These are phyloP conservation scores for Bos indicus DNA, from an alignment of 2,113 vertebrate species.

Conservation along the genomic window DNA sequence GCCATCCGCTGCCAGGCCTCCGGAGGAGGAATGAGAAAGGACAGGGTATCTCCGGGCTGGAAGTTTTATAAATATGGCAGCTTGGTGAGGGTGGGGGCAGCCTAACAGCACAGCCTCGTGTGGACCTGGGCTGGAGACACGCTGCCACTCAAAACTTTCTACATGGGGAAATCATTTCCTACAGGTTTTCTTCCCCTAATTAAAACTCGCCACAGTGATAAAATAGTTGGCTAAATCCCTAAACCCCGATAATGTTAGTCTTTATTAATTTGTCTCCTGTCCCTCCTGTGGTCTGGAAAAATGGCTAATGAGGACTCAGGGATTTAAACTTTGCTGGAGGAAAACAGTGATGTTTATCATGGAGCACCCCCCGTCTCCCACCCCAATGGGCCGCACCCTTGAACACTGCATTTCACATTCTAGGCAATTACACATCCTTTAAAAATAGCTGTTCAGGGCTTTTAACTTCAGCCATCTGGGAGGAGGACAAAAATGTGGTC, in stretches of 20 bases:
- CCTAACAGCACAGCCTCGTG: accelerated
- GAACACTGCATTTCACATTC: slow-evolving; percentile 38
- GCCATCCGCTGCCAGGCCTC: slow-evolving; percentile 30
- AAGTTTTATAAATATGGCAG: background rate
- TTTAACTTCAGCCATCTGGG: background rate
- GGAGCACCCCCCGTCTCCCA: background rate
- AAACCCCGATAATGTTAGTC: background rate
- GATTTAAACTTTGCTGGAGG: background rate
- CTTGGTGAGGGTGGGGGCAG: accelerated
- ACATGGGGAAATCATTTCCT: background rate
- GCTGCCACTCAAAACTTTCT: background rate
- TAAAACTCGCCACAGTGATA: background rate
- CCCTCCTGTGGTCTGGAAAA: background rate
- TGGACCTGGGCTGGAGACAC: background rate
- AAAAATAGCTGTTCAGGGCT: background rate
- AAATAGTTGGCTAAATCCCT: background rate
- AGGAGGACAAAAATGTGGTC: background rate
- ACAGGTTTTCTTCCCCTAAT: too few relatives aligned
- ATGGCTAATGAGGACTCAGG: background rate
- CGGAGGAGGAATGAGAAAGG: slow-evolving; percentile 12
- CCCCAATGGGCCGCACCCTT: slow-evolving; percentile 61
- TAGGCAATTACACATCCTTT: background rate
- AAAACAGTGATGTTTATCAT: background rate
- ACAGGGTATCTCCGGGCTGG: background rate
- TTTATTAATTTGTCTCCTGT: background rate